phyloP scores from a whole-genome alignment of 1,140 invertebrate species.

The Dreissena rostriformis region DNA sequence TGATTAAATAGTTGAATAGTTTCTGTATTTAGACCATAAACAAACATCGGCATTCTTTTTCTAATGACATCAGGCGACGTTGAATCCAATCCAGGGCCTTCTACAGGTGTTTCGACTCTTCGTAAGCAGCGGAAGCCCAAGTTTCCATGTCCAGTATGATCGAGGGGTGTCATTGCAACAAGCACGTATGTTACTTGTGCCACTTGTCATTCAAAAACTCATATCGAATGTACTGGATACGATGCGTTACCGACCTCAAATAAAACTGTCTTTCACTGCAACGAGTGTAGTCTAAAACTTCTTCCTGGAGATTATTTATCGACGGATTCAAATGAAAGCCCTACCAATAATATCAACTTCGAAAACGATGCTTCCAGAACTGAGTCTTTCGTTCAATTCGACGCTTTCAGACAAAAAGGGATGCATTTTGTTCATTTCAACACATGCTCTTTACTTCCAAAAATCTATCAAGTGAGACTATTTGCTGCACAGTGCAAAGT shows the following conservation, averaged over 20 bases:
- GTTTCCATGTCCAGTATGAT: constrained; percentile 24
- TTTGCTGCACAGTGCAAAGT: not conserved
- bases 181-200: constrained; percentile 32
- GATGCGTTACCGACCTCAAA: constrained; percentile 3
- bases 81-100: no score
- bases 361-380: not conserved
- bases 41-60: no score
- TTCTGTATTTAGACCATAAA: no score
- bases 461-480: not conserved
- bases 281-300: constrained; percentile 3
- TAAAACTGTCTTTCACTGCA: not conserved
- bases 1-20: no score
- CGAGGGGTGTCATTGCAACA: constrained; percentile 17
- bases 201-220: constrained; percentile 18
- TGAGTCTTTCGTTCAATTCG: not conserved
- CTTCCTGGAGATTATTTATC: not conserved
- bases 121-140: constrained; percentile 1
- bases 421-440: constrained; percentile 31
- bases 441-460: constrained; percentile 8
- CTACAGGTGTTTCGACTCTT: no score
- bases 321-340: not conserved
- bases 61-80: no score
- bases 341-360: not conserved
- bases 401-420: constrained; percentile 24
- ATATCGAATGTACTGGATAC: constrained; percentile 37